Evolutionary conservation across 64 coral and sea anemone genomes (phyloP).

Genomic region (Montipora efflorescens): DNA sequence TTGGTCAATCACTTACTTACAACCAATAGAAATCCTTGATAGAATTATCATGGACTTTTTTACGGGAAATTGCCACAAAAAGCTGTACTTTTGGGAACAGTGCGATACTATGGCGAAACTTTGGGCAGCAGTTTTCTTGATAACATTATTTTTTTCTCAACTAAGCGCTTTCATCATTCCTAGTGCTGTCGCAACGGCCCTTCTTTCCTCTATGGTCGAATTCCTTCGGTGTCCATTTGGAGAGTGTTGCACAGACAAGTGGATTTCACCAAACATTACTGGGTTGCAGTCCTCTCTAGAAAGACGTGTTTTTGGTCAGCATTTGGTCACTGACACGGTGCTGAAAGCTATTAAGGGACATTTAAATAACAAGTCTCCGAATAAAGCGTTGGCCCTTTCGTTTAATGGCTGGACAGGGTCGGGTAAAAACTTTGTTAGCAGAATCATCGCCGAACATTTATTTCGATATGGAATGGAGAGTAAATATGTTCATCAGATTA

Average conservation of each 20-base stretch:
- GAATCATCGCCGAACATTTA: conserved; percentile 85
- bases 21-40: not conserved
- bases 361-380: conserved; percentile 66
- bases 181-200: not conserved
- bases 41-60: not conserved
- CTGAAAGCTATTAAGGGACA: conserved; percentile 83
- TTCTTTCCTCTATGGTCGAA: not conserved
- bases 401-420: conserved; percentile 95
- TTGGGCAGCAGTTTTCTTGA: not conserved
- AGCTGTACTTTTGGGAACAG: no score
- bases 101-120: not conserved
- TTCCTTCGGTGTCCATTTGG: conserved; percentile 28
- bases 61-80: not conserved
- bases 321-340: conserved; percentile 78
- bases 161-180: not conserved
- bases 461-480: conserved; percentile 82
- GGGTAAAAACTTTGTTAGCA: conserved; percentile 89
- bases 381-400: conserved; percentile 86
- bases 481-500: conserved; percentile 72
- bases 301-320: conserved; percentile 84
- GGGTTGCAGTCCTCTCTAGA: conserved; percentile 61
- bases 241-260: conserved; percentile 82
- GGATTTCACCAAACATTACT: conserved; percentile 74
- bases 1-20: not conserved
- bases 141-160: not conserved